These are phyloP conservation scores for Notolepis coatsorum DNA, from an alignment of 2,797 vertebrate genomes.

Conservation along the genomic window DNA sequence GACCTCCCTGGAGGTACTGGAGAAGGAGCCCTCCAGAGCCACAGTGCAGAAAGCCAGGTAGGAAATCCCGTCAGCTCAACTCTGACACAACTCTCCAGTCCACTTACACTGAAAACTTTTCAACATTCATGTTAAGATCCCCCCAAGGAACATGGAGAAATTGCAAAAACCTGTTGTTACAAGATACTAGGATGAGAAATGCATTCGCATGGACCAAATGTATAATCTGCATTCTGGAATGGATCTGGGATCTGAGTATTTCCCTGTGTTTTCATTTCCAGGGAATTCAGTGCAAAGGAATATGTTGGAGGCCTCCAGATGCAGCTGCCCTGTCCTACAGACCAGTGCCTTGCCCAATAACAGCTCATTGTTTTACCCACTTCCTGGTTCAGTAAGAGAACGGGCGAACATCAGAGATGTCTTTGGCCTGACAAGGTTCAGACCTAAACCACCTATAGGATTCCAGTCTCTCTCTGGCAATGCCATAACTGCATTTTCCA, in stretches of 20 bases:
- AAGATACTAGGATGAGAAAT: no score
- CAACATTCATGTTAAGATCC: no score
- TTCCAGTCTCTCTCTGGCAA: slow-evolving; percentile 2
- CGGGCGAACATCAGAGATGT: slow-evolving; percentile 59
- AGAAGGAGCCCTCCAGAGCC: slow-evolving; percentile 77
- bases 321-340: slow-evolving; percentile 16
- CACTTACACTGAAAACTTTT: not conserved
- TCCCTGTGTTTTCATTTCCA: slow-evolving; percentile 50
- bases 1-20: slow-evolving; percentile 84
- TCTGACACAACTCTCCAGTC: not conserved
- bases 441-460: slow-evolving; percentile 29
- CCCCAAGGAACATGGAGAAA: no score
- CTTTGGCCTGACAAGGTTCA: slow-evolving; percentile 41
- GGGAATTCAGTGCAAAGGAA: slow-evolving; percentile 34
- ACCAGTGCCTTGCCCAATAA: slow-evolving; percentile 47
- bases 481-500: not conserved
- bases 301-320: slow-evolving; percentile 17
- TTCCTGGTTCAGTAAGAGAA: slow-evolving; percentile 43
- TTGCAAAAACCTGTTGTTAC: no score
- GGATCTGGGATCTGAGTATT: not conserved
- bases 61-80: slow-evolving; percentile 1
- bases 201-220: not conserved
- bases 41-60: slow-evolving; percentile 81
- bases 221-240: not conserved
- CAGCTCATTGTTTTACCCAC: slow-evolving; percentile 72